Evolutionary conservation across 2,888 invertebrate genomes (phyloP), one percentile per base, ranked within the genome.

Genomic region (Plusia festucae): DNA sequence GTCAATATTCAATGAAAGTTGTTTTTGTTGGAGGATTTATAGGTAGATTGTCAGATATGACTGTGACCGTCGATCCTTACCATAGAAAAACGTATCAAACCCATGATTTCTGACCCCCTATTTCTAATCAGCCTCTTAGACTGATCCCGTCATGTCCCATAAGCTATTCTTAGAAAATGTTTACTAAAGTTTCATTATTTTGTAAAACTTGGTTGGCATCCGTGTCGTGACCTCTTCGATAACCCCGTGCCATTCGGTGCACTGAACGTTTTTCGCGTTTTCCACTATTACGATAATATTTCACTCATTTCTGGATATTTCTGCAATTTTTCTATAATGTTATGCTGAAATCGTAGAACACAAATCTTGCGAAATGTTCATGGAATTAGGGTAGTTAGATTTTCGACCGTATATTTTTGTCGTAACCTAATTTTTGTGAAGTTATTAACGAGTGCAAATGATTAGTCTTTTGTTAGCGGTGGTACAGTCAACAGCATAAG

Each of bases 181-280:
- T 30, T 30, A 30, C 30, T 30, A 30, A 9, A 9, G 9, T 34
- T 34, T 34, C 24, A 44, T 52, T 54, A 46, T 62, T 40, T 46
- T 30, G 44, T 57, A 61, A 53, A 34, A n/a, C 44, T 66, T 49
- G 60, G 59, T 60, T 53, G 59, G 63, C 65, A 60, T 63, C 72
- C 67, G 60, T 76, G 75, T 69, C 79, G 84, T 82, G 85, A 83
- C 73, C 68, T 73, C 65, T 66, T 53, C 77, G 68, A 82, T 82
- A 84, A 79, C 66, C 66, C 81, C 81, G 84, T 86, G 81, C 85
- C 87, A 84, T 65, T 76, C 83, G 71, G 85, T 82, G 82, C 84
- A 78, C 59, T 69, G 78, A 76, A 70, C 78, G 72, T 82, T 78
- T 78, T 77, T 75, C 69, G 71, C 70, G 66, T 78, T 82, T 70